Evolutionary conservation across 2,113 vertebrate genomes (phyloP), one percentile per base, ranked within the genome.

Genomic region (Rhea americana): DNA sequence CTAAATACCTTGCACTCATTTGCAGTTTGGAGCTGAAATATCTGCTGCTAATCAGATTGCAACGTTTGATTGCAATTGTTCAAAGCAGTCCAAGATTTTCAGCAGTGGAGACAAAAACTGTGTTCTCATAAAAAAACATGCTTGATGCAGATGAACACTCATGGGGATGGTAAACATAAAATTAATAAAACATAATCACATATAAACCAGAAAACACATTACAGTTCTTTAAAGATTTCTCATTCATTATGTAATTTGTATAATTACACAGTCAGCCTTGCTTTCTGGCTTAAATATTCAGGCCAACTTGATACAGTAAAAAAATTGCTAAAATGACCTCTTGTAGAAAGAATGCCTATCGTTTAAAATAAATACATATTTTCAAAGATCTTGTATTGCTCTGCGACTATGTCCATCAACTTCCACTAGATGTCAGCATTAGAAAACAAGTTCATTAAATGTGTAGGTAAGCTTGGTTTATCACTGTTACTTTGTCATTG

Each of bases 371-470:
- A 93, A 51, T 7, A 32, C n/a, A 0, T 6, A 13, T 28, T 68
- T 84, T 3, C 4, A 66, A 72, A 85, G 61, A 24, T 70, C 87
- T 66, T 61, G 2, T 93, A 90, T 63, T 89, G 82, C 51, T 41
- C 20, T 43, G 80, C 72, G 80, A 55, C 63, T 76, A 48, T 72
- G 32, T 12, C 95, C 77, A 11, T 3, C 59, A 13, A 30, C 48
- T 12, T 21, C 96, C 97, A 95, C 96, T 68, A 88, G 95, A 89
- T 95, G 96, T 88, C 87, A 70, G 87, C 39, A 14, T 35, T 62
- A 51, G 13, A 41, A 82, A 62, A 56, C 67, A 62, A 8, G 39
- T 82, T 82, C 7, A 58, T 26, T 63, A 21, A 76, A 74, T 63
- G 16, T 28, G 17, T 11, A 18, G 67, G 50, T 24, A 66, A 82